phyloP scores from a whole-genome alignment of 2,113 vertebrate genomes.

The Anolis sagrei region DNA sequence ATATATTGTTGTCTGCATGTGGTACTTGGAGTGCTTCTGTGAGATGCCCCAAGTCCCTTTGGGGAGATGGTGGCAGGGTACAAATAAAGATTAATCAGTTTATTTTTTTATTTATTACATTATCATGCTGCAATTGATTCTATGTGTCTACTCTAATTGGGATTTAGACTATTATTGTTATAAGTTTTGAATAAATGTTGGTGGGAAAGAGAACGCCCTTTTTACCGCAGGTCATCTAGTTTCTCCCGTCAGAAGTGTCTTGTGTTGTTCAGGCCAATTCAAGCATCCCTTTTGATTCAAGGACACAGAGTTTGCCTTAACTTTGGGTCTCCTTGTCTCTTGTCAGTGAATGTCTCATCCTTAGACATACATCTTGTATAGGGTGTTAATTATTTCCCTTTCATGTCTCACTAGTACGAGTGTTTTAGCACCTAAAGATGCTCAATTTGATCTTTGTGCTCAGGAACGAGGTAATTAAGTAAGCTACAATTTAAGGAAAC shows the following conservation, averaged over 20 bases:
- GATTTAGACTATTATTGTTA: background rate
- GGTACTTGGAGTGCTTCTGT: no score
- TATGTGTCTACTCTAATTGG: no score
- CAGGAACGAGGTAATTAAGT: constrained; percentile 82
- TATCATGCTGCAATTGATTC: no score
- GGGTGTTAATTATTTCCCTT: constrained; percentile 81
- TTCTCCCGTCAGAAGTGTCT: constrained; percentile 60
- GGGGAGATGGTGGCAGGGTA: no score
- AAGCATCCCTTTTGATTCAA: constrained; percentile 61
- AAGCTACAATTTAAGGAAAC: constrained; percentile 73
- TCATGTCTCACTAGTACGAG: constrained; percentile 73
- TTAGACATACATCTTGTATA: constrained; percentile 58
- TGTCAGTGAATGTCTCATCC: constrained; percentile 71
- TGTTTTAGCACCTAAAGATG: constrained; percentile 76
- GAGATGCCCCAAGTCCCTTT: no score
- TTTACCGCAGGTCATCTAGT: constrained; percentile 47
- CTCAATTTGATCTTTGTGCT: constrained; percentile 80
- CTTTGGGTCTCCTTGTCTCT: constrained; percentile 72
- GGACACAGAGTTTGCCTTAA: constrained; percentile 68
- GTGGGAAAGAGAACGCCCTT: background rate
- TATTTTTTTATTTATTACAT: no score
- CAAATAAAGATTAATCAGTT: no score
- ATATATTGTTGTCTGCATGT: no score
- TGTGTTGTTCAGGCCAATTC: constrained; percentile 18
- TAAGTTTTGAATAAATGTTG: background rate